Conservation (phyloP, 1,140 invertebrate genomes). For the Polyergus mexicanus region DNA sequence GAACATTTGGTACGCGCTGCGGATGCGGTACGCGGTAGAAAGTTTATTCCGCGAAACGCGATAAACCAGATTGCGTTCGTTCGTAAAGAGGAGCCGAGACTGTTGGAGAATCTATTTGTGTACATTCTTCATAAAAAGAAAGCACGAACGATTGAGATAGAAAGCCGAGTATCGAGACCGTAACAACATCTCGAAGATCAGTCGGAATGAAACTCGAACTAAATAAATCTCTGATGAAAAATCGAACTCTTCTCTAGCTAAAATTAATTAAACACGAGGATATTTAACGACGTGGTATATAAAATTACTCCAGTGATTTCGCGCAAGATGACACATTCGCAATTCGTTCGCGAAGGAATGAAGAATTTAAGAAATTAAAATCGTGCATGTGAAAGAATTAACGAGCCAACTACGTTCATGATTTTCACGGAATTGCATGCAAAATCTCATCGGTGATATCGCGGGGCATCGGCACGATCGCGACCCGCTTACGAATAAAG, state of each 20-base stretch:
- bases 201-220: background rate
- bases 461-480: constrained; percentile 51
- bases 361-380: too few species aligned
- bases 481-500: constrained; percentile 60
- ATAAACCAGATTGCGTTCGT: constrained; percentile 3
- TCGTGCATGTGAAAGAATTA: too few species aligned
- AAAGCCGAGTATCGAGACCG: constrained; percentile 48
- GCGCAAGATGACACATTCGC: background rate
- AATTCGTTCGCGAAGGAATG: too few species aligned
- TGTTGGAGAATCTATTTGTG: background rate
- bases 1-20: background rate
- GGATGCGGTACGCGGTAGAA: constrained; percentile 19
- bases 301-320: background rate
- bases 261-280: background rate
- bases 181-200: constrained; percentile 29
- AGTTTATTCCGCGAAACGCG: background rate
- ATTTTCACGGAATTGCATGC: constrained; percentile 41
- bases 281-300: background rate
- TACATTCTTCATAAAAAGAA: constrained; percentile 34
- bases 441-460: constrained; percentile 48
- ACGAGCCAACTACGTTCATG: too few species aligned
- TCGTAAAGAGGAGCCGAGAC: background rate
- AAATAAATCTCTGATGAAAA: background rate
- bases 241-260: background rate
- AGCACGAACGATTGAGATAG: constrained; percentile 52